Base-by-base conservation (phyloP, 2,113 vertebrate genomes). In the Labrus mixtus region DNA sequence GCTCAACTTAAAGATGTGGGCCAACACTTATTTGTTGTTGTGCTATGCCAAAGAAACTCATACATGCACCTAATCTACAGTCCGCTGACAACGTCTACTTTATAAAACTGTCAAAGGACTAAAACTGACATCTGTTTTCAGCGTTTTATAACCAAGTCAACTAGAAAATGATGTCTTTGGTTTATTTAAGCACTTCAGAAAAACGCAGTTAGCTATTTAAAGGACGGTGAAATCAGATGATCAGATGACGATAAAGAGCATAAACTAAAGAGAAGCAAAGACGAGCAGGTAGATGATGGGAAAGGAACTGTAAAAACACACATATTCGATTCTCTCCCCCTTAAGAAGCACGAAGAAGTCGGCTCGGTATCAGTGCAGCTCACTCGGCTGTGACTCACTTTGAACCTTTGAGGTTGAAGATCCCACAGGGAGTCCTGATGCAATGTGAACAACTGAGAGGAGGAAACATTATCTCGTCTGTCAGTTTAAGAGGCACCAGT, bases 401-500 rank as follows among this genome's bases (percentile, higher is more conserved):
- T 36, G 13, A 71, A 63, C 59, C 13, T 64, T 50, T 33, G 20
- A 78, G 59, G 16, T 0, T 0, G 3, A 62, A 2, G 0, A 22
- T 81, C 58, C 74, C 59, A 51, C 17, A 54, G 41, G 23, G 22
- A 60, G 20, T 20, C 68, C 23, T 68, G n/a, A 17, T 51, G 22
- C 64, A 46, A 6, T 9, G 15, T 48, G 50, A 58, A 48, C 15
- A 48, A 48, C 46, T 48, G 46, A 48, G 46, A 17, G 17, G 46
- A 17, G 68, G 48, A 85, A 81, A 68, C 54, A 20, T 17, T 46
- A 63, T 23, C 81, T 46, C 15, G 68, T n/a, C 15, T 0, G 10
- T 51, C 48, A 23, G 57, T 71, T 66, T 15, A 33, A 41, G 22
- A 46, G 79, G 41, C 71, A 86, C 86, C 75, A 80, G 89, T 89